Conservation (phyloP, 2,888 invertebrate genomes). For the Macropis europaea region DNA sequence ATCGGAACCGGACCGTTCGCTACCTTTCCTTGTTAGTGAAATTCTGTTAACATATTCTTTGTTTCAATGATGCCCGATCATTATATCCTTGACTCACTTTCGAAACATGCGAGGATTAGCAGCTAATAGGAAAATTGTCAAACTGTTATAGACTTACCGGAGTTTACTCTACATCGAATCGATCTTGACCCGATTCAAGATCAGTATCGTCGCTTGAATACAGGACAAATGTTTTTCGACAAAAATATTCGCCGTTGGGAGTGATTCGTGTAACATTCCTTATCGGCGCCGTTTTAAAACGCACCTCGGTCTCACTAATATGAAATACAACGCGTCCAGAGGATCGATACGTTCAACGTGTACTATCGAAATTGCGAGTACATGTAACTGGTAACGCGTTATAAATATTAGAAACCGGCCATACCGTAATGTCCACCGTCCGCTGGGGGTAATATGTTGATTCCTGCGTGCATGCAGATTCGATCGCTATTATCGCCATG, state of each 20-base stretch:
- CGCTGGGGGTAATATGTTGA: conserved; percentile 23
- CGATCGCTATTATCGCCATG: conserved; percentile 22
- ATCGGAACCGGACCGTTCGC: too few species aligned
- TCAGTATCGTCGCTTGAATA: not conserved
- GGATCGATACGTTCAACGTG: conserved; percentile 12
- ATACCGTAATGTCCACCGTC: not conserved
- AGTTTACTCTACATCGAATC: not conserved
- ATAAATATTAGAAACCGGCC: conserved; percentile 27
- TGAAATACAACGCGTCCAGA: conserved; percentile 11
- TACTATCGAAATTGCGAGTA: conserved; percentile 2
- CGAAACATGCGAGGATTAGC: too few species aligned
- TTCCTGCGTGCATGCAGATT: conserved; percentile 5
- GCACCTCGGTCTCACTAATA: not conserved
- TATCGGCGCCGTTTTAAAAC: not conserved
- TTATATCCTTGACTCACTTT: too few species aligned
- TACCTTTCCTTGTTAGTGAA: too few species aligned
- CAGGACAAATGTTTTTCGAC: not conserved
- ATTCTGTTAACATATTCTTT: too few species aligned
- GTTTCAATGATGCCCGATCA: too few species aligned
- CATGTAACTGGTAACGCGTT: not conserved
- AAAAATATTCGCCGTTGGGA: not conserved
- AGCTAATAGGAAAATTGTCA: too few species aligned
- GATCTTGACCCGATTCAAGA: conserved; percentile 8
- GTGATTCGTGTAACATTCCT: conserved; percentile 1
- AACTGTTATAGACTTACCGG: too few species aligned